A percentile compares a stretch with the other conserved stretches of the same genome.
Conservation (phyloP, 2,113 vertebrate genomes). For the Aldabrachelys gigantea region DNA sequence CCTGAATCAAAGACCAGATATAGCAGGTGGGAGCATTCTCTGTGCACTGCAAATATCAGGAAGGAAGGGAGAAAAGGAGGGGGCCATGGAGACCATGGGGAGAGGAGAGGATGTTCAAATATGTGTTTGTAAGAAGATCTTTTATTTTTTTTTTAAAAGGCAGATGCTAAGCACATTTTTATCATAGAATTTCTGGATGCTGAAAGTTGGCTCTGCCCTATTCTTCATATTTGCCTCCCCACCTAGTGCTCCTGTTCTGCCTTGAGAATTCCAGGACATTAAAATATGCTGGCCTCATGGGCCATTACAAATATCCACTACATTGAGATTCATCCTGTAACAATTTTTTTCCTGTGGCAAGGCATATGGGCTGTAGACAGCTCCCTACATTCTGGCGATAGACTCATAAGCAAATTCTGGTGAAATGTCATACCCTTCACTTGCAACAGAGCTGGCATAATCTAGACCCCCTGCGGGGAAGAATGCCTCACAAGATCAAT, state of each 20-base stretch:
- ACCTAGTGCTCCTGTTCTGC: background rate
- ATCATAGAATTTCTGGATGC: background rate
- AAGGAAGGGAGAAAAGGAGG: background rate
- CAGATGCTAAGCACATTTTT: background rate
- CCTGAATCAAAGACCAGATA: background rate
- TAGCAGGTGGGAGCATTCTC: background rate
- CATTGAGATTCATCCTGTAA: background rate
- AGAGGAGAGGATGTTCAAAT: background rate
- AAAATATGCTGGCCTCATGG: background rate
- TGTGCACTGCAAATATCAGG: background rate
- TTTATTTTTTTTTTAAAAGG: background rate
- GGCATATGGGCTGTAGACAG: background rate
- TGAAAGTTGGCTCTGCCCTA: background rate
- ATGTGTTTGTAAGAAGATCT: background rate
- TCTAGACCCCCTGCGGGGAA: background rate
- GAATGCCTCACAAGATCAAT: background rate
- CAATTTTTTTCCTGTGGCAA: background rate
- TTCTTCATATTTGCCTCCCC: background rate
- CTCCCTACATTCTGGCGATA: background rate
- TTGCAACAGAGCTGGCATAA: background rate
- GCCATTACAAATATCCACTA: background rate
- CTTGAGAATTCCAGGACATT: background rate
- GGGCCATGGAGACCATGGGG: background rate
- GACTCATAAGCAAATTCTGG: fast-evolving
- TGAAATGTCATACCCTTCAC: background rate